Evolutionary conservation across 2,113 vertebrate species (phyloP).

Genomic region (Bufo bufo): DNA sequence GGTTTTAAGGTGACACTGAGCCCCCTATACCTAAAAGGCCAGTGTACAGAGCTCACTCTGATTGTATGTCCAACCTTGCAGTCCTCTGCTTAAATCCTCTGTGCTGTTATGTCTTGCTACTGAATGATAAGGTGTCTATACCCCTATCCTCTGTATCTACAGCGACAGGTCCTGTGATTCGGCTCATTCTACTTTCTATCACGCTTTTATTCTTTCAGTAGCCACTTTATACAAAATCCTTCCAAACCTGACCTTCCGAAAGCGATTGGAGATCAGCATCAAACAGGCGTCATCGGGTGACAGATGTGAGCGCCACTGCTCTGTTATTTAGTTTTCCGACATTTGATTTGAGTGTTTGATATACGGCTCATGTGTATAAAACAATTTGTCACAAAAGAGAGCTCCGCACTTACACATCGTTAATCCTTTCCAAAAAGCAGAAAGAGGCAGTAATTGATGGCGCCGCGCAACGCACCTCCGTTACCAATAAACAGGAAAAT

Average conservation of each 20-base stretch:
- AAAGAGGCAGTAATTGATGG: background rate
- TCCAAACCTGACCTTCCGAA: conserved; percentile 16
- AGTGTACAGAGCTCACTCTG: background rate
- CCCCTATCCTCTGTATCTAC: background rate
- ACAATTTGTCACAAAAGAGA: conserved; percentile 28
- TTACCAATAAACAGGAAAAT: background rate
- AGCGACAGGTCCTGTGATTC: background rate
- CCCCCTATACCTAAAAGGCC: no score
- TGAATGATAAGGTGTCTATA: background rate
- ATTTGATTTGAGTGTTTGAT: conserved; percentile 23
- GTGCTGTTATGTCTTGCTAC: background rate
- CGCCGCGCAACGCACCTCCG: background rate
- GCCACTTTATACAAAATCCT: conserved; percentile 18
- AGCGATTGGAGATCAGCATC: conserved; percentile 28
- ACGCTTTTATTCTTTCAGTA: background rate
- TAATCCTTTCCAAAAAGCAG: conserved; percentile 4
- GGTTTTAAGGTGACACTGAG: no score
- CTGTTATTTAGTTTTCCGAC: conserved; percentile 22
- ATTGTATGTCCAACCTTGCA: background rate
- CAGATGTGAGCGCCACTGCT: conserved; percentile 29
- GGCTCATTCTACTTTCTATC: background rate
- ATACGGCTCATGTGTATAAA: conserved; percentile 15
- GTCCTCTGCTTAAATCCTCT: background rate
- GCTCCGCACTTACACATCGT: conserved; percentile 6
- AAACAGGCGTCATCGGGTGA: conserved; percentile 5